phyloP scores from a whole-genome alignment of 1,140 invertebrate genomes.

The Platyscapa corneri region DNA sequence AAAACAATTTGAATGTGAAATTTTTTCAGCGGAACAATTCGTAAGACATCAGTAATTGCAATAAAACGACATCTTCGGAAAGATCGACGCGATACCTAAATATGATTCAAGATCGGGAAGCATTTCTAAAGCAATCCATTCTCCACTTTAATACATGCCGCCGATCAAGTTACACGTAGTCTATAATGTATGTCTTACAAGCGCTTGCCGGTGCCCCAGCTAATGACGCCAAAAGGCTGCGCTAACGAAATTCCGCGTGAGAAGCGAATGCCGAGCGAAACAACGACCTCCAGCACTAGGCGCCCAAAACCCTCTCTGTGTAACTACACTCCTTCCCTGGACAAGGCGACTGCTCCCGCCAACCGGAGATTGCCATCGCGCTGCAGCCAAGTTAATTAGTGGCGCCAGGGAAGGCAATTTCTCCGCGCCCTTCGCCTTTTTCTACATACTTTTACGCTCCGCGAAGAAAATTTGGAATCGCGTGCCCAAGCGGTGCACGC shows the following conservation, averaged over 20 bases:
- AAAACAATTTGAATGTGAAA: no score
- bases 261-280: slow-evolving; percentile 43
- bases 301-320: not conserved
- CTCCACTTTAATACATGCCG: no score
- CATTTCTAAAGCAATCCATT: not conserved
- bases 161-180: not conserved
- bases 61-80: not conserved
- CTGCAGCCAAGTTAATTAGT: slow-evolving; percentile 39
- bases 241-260: slow-evolving; percentile 63
- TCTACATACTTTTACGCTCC: no score
- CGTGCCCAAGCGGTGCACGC: no score
- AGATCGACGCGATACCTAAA: not conserved
- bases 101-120: no score
- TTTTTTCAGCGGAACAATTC: no score
- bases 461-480: no score
- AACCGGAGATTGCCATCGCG: slow-evolving; percentile 18
- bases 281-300: not conserved
- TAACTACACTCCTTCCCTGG: not conserved
- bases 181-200: not conserved
- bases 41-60: no score
- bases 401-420: not conserved
- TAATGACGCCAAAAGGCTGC: slow-evolving; percentile 41
- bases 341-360: not conserved
- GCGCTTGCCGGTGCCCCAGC: not conserved
- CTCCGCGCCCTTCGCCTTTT: no score